Conservation (phyloP, 2,113 vertebrate genomes). For the Oxygymnocypris stewartii region DNA sequence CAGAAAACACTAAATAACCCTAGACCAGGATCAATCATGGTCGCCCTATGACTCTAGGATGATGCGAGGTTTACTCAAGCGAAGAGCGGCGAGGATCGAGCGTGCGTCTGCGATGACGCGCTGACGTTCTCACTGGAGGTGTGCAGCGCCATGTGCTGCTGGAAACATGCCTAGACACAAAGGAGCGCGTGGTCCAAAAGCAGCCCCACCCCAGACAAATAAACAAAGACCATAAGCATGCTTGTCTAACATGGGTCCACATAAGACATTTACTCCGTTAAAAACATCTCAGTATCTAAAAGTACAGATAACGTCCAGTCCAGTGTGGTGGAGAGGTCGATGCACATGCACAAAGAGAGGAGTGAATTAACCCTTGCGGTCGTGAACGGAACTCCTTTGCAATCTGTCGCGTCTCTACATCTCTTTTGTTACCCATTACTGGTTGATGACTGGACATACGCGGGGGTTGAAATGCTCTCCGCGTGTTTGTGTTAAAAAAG, state of each 20-base stretch:
- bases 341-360: conserved; percentile 25
- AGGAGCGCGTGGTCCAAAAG: conserved; percentile 53
- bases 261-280: not conserved
- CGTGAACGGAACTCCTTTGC: conserved; percentile 11
- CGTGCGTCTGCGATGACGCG: conserved; percentile 17
- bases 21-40: not conserved
- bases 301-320: not conserved
- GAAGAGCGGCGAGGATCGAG: not conserved
- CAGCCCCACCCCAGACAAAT: conserved; percentile 67
- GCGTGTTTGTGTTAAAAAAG: conserved; percentile 45
- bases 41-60: not conserved
- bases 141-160: conserved; percentile 45
- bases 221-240: conserved; percentile 61
- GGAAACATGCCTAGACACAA: conserved; percentile 58
- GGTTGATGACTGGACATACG: conserved; percentile 41
- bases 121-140: conserved; percentile 38
- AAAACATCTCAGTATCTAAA: not conserved
- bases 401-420: conserved; percentile 17
- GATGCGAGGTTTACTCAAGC: conserved; percentile 20
- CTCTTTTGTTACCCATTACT: conserved; percentile 43
- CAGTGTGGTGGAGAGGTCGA: not conserved
- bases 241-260: not conserved
- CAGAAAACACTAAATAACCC: too few species aligned
- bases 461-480: conserved; percentile 8
- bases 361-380: conserved; percentile 25